Evolutionary conservation across 1,140 invertebrate genomes (phyloP).

Genomic region (Drosophila albomicans): DNA sequence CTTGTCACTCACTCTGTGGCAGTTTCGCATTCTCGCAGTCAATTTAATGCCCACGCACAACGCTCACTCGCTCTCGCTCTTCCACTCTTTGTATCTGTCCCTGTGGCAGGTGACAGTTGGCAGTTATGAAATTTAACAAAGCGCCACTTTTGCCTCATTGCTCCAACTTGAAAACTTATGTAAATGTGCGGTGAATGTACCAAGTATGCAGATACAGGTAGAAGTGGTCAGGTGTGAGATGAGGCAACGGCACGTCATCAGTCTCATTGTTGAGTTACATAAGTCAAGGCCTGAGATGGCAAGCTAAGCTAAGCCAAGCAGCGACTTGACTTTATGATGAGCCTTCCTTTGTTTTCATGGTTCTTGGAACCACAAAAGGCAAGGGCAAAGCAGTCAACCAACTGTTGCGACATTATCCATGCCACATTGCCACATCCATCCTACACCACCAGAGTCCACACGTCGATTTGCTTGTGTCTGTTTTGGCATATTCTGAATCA

Average conservation of each 20-base stretch:
- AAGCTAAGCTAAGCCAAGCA: conserved; percentile 11
- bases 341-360: conserved; percentile 27
- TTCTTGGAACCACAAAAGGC: conserved; percentile 2
- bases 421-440: neutral
- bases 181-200: conserved; percentile 45
- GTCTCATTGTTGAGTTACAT: conserved; percentile 33
- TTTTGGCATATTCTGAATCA: conserved; percentile 56
- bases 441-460: neutral
- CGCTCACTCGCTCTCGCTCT: too few relatives aligned
- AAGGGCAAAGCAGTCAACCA: conserved; percentile 32
- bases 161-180: conserved; percentile 44
- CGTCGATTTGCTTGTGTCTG: conserved; percentile 8
- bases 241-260: neutral
- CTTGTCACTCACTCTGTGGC: conserved; percentile 25
- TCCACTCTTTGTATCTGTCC: too few relatives aligned
- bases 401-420: conserved; percentile 51
- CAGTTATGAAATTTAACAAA: conserved; percentile 67
- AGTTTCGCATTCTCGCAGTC: conserved; percentile 49
- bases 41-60: conserved; percentile 48
- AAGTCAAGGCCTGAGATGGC: conserved; percentile 41
- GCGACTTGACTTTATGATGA: conserved; percentile 55
- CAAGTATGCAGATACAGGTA: neutral
- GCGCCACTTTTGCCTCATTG: conserved; percentile 58
- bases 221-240: conserved; percentile 6
- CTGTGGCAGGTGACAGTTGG: conserved; percentile 57